A percentile compares a stretch with the other conserved stretches of the same genome.
Evolutionary conservation across 2,113 vertebrate species (phyloP).

Genomic region (Callaeas wilsoni): DNA sequence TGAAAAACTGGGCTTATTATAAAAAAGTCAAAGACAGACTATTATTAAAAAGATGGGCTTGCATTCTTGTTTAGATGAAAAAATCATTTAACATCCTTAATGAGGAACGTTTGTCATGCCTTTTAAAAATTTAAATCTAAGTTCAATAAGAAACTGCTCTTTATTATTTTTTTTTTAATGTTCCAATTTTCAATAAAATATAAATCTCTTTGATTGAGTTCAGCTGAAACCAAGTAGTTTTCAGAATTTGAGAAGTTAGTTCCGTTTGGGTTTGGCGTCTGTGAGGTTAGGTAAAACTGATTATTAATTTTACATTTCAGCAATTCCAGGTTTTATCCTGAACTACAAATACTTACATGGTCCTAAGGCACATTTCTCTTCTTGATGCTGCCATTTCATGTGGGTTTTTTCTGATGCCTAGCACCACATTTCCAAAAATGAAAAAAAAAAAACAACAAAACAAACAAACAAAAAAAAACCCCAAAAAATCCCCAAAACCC

Average conservation of each 20-base stretch:
- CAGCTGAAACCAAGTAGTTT: not conserved
- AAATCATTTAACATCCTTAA: not conserved
- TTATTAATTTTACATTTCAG: not conserved
- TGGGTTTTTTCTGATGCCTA: fast-evolving
- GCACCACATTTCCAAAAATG: not conserved
- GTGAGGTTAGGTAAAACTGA: not conserved
- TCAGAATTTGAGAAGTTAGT: not conserved
- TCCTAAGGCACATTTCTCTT: not conserved
- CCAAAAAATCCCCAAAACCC: too few species aligned
- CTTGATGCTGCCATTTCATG: not conserved
- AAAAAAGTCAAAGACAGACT: not conserved
- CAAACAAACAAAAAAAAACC: too few species aligned
- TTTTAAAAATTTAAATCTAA: not conserved
- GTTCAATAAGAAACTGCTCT: not conserved
- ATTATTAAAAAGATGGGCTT: not conserved
- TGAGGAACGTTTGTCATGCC: not conserved
- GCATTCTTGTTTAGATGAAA: not conserved
- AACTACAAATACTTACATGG: not conserved
- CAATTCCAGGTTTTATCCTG: not conserved
- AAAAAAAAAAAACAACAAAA: not conserved
- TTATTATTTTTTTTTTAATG: not conserved
- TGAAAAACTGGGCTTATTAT: not conserved
- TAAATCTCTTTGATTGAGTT: not conserved
- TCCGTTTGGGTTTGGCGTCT: not conserved
- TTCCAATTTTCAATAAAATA: not conserved